phyloP scores from a whole-genome alignment of 2,797 vertebrate genomes.

The Enteromius unitaeniatus region DNA sequence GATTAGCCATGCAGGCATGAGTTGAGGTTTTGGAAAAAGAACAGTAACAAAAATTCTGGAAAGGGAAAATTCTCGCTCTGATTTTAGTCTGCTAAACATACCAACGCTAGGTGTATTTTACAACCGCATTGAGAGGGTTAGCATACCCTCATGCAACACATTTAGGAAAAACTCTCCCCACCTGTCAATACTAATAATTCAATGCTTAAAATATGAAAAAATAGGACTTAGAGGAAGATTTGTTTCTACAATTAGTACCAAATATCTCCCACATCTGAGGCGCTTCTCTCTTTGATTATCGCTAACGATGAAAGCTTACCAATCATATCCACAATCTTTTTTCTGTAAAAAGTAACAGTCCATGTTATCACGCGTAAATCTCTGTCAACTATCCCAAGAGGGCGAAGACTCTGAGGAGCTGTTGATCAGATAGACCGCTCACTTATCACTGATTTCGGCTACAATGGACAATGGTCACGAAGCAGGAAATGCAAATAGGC shows the following conservation, averaged over 20 bases:
- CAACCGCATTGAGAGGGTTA: slow-evolving; percentile 26
- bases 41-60: not conserved
- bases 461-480: slow-evolving; percentile 73
- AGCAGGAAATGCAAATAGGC: slow-evolving; percentile 75
- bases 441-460: slow-evolving; percentile 62
- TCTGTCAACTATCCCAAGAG: slow-evolving; percentile 41
- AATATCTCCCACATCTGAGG: slow-evolving; percentile 16
- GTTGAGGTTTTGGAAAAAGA: slow-evolving; percentile 33
- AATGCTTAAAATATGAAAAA: not conserved
- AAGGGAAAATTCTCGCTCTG: not conserved
- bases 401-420: slow-evolving; percentile 56
- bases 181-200: slow-evolving; percentile 40
- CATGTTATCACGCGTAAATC: slow-evolving; percentile 60
- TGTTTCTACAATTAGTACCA: slow-evolving; percentile 5
- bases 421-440: slow-evolving; percentile 65
- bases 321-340: slow-evolving; percentile 44
- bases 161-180: slow-evolving; percentile 17
- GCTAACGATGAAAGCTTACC: slow-evolving; percentile 9
- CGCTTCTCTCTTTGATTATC: slow-evolving; percentile 19
- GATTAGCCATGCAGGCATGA: slow-evolving; percentile 63
- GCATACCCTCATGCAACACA: slow-evolving; percentile 7
- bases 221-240: slow-evolving; percentile 1
- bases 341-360: slow-evolving; percentile 36
- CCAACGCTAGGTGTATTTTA: slow-evolving; percentile 20
- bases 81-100: slow-evolving; percentile 9